A percentile compares a stretch with the other conserved stretches of the same genome.
These are phyloP conservation scores for Avahi laniger DNA, from an alignment of 2,797 vertebrate species.

Conservation along the genomic window DNA sequence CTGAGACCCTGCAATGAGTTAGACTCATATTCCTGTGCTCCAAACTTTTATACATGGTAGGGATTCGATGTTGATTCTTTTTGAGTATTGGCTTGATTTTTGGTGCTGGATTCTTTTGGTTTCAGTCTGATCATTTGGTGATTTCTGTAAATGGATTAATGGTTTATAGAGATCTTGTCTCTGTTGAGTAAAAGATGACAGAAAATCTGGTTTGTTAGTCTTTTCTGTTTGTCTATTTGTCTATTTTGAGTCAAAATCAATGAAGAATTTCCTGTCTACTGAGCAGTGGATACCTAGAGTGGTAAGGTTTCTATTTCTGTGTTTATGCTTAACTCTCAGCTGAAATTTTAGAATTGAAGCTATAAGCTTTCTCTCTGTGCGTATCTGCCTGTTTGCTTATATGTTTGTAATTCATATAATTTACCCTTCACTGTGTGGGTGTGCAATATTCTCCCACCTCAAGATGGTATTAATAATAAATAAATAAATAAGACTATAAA, in stretches of 20 bases:
- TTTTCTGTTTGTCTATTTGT: neutral
- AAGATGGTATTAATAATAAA: neutral
- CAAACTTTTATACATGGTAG: neutral
- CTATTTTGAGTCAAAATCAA: conserved; percentile 6
- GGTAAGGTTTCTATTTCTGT: neutral
- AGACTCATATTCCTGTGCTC: neutral
- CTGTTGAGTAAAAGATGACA: neutral
- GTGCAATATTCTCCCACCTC: neutral
- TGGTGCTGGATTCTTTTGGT: neutral
- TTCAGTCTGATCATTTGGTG: neutral
- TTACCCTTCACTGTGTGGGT: neutral
- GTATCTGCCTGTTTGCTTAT: neutral
- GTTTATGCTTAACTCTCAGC: neutral
- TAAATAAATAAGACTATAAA: neutral
- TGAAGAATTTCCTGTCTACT: neutral
- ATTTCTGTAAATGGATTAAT: neutral
- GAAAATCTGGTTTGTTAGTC: neutral
- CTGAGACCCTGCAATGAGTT: neutral
- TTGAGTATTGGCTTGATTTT: neutral
- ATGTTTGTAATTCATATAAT: neutral
- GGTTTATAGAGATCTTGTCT: neutral
- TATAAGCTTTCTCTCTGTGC: neutral
- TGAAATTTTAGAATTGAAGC: neutral
- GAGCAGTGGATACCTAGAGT: neutral
- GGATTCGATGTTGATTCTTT: neutral